Percentiles rank a stretch among this genome's conserved stretches.
phyloP scores from a whole-genome alignment of 2,888 invertebrate genomes.

The Diplolepis rosae region DNA sequence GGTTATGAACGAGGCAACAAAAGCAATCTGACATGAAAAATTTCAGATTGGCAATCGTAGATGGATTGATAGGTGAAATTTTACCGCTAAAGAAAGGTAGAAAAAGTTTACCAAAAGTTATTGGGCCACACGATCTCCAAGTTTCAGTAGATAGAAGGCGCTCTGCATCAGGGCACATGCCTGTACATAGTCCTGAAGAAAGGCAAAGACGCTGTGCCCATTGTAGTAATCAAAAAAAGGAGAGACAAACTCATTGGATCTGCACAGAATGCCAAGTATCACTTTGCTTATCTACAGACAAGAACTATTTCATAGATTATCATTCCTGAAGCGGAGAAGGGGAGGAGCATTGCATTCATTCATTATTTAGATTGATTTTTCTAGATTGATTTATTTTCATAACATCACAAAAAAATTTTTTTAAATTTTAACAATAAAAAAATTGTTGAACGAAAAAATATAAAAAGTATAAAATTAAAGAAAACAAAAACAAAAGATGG shows the following conservation, averaged over 20 bases:
- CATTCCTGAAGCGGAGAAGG: neutral
- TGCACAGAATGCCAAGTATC: constrained; percentile 19
- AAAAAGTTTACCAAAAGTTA: constrained; percentile 27
- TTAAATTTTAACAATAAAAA: neutral
- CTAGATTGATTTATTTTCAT: no score
- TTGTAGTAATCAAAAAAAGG: constrained; percentile 19
- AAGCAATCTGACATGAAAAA: neutral
- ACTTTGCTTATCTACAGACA: constrained; percentile 26
- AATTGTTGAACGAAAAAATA: neutral
- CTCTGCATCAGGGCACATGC: constrained; percentile 22
- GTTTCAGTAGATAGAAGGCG: constrained; percentile 32
- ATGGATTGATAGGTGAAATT: constrained; percentile 32
- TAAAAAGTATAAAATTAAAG: neutral
- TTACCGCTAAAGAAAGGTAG: constrained; percentile 31
- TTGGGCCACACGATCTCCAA: constrained; percentile 23
- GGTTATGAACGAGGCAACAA: constrained; percentile 30
- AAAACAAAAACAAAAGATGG: neutral
- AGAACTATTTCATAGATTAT: constrained; percentile 22
- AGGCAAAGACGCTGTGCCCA: constrained; percentile 30
- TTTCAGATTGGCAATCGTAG: constrained; percentile 34
- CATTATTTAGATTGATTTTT: no score
- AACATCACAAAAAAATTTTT: no score
- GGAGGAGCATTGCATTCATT: no score
- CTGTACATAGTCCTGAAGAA: constrained; percentile 17
- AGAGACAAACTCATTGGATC: constrained; percentile 29